These are phyloP conservation scores for Cremastobaeus sp. DNA, from an alignment of 2,888 invertebrate species.

Conservation along the genomic window DNA sequence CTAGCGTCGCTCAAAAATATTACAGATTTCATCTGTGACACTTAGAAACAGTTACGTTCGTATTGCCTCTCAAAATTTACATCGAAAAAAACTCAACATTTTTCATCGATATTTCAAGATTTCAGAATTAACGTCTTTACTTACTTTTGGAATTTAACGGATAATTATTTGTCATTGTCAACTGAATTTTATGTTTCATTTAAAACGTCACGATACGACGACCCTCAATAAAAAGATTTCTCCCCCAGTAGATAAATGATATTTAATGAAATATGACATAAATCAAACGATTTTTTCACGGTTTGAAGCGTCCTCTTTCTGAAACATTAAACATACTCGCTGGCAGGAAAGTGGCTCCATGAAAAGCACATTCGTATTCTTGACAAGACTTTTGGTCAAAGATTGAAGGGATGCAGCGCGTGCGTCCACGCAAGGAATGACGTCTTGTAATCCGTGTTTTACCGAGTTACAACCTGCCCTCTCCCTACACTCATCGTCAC, in stretches of 20 bases:
- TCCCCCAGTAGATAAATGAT: slow-evolving; percentile 34
- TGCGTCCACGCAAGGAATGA: slow-evolving; percentile 55
- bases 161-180: not conserved
- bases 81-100: no score
- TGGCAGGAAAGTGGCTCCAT: slow-evolving; percentile 39
- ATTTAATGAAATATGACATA: slow-evolving; percentile 43
- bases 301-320: slow-evolving; percentile 18
- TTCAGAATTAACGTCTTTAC: no score
- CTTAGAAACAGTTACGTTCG: no score
- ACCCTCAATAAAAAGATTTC: slow-evolving; percentile 30
- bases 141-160: no score
- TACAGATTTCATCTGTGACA: slow-evolving; percentile 7
- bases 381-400: slow-evolving; percentile 64
- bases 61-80: no score
- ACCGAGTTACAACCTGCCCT: not conserved
- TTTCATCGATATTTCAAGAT: not conserved
- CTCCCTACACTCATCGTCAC: slow-evolving; percentile 4
- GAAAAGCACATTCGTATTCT: slow-evolving; percentile 64
- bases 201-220: slow-evolving; percentile 10
- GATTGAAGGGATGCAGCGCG: slow-evolving; percentile 65
- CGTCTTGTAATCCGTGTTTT: slow-evolving; percentile 25
- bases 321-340: slow-evolving; percentile 45
- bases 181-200: slow-evolving; percentile 11
- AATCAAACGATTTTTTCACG: slow-evolving; percentile 46
- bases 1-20: slow-evolving; percentile 10